Conservation (phyloP, 35 echinoderm and acorn worm genomes). For the Apostichopus californicus region DNA sequence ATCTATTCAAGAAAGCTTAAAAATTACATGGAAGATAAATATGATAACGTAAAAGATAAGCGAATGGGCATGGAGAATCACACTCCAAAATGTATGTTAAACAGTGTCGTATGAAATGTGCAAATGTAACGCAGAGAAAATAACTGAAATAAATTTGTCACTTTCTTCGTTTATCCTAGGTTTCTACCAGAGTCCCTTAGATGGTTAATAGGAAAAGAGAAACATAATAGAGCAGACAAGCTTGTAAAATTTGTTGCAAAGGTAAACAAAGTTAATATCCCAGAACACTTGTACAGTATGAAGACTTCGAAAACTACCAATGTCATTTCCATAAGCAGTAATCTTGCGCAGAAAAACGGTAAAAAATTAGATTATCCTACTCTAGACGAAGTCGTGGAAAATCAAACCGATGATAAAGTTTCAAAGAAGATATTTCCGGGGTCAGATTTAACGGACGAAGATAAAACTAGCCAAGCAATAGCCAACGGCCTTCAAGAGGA, state of each 20-base stretch:
- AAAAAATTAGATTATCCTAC: background rate
- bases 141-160: too few species aligned
- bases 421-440: too few species aligned
- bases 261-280: background rate
- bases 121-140: too few species aligned
- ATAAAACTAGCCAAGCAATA: background rate
- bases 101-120: too few species aligned
- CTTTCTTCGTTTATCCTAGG: slow-evolving; percentile 21
- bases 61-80: too few species aligned
- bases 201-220: background rate
- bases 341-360: background rate
- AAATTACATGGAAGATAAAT: too few species aligned
- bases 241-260: background rate
- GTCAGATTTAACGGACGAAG: background rate
- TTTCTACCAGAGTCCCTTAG: slow-evolving; percentile 31
- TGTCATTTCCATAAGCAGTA: background rate
- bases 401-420: too few species aligned
- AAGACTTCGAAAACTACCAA: background rate
- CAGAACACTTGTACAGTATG: background rate
- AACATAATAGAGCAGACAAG: background rate
- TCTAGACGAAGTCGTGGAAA: background rate
- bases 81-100: too few species aligned
- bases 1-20: too few species aligned
- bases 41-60: too few species aligned
- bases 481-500: too few species aligned